phyloP scores from a whole-genome alignment of 1,140 invertebrate genomes.

The Hyles vespertilio region DNA sequence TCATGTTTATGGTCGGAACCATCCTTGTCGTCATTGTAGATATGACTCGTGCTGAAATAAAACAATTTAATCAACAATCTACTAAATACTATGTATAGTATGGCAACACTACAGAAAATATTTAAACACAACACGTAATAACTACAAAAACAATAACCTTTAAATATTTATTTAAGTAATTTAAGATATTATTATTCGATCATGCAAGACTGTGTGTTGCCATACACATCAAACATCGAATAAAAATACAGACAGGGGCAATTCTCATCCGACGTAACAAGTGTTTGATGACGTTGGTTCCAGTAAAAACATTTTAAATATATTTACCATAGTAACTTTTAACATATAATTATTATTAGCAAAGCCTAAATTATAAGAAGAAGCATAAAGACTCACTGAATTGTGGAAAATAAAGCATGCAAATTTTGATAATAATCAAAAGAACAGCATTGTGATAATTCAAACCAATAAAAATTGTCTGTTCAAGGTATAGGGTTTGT shows the following conservation, averaged over 20 bases:
- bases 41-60: constrained; percentile 65
- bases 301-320: constrained; percentile 8
- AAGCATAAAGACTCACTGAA: constrained; percentile 47
- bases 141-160: too few species aligned
- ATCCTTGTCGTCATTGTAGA: constrained; percentile 71
- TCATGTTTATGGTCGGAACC: constrained; percentile 71
- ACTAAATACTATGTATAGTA: not conserved
- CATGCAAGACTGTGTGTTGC: constrained; percentile 32
- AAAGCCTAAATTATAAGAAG: constrained; percentile 70
- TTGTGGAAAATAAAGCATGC: constrained; percentile 40
- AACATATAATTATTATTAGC: constrained; percentile 28
- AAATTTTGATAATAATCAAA: constrained; percentile 36
- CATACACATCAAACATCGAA: constrained; percentile 18
- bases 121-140: too few species aligned
- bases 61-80: not conserved
- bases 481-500: constrained; percentile 9
- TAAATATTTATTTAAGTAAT: too few species aligned
- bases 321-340: constrained; percentile 2
- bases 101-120: not conserved
- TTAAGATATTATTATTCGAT: too few species aligned
- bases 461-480: constrained; percentile 10
- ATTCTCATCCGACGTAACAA: constrained; percentile 47
- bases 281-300: constrained; percentile 10
- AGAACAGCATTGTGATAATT: constrained; percentile 13
- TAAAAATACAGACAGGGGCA: constrained; percentile 43